Evolutionary conservation across 2,888 invertebrate species (phyloP), one percentile per base, ranked within the genome.

Genomic region (Octodonta nipae): DNA sequence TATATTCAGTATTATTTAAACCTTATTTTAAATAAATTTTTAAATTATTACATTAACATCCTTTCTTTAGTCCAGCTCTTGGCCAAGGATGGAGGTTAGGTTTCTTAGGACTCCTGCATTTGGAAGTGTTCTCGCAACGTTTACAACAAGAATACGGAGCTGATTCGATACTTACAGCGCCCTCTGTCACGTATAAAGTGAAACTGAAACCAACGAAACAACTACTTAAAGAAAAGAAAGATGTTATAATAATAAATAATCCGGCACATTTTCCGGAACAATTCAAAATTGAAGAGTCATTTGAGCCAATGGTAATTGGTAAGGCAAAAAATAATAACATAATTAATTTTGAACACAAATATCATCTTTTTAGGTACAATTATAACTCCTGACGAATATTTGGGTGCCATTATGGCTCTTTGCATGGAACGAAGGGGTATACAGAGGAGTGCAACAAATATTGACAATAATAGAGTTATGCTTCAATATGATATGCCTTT

Each of bases 31-130:
- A n/a, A n/a, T n/a, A n/a, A n/a, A n/a, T n/a, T n/a, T n/a, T n/a
- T n/a, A n/a, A n/a, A n/a, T n/a, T n/a, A n/a, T n/a, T n/a, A n/a
- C n/a, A n/a, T n/a, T n/a, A n/a, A n/a, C n/a, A n/a, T n/a, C n/a
- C n/a, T n/a, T n/a, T n/a, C n/a, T n/a, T n/a, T n/a, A 87, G 87
- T 61, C 78, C 85, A 36, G 88, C 88, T 2, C 64, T 89, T 34
- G 89, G 88, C 2, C 81, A 83, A 55, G 89, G 89, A 13, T 89
- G 86, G 85, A 71, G 88, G 26, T 61, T 88, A 14, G 89, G 89
- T 2, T 89, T 89, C 56, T 62, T 89, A 8, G 89, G 89, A 0
- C 64, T 89, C 3, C 61, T 89, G 10, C 89, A 89, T 53, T 70
- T 89, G 62, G 89, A 89, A 61, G 88, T 89, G 1, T 88, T 89